phyloP scores from a whole-genome alignment of 2,888 invertebrate species.

The Xanthia icteritia region DNA sequence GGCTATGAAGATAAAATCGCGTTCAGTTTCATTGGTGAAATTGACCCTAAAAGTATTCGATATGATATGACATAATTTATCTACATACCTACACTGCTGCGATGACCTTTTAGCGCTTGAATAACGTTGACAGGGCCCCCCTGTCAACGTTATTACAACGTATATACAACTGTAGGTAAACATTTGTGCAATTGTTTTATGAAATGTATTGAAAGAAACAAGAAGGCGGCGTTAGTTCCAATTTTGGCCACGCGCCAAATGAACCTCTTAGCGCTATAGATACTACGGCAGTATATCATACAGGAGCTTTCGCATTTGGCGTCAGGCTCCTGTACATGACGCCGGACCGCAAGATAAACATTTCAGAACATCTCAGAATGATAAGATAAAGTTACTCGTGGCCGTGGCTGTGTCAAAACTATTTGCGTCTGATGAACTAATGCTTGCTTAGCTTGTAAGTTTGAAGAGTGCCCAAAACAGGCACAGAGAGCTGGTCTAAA shows the following conservation, averaged over 20 bases:
- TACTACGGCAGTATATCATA: not conserved
- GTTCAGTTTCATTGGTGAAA: too few relatives aligned
- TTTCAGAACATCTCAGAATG: too few relatives aligned
- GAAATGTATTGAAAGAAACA: not conserved
- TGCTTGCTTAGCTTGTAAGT: too few relatives aligned
- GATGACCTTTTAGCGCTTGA: not conserved
- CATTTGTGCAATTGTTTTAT: not conserved
- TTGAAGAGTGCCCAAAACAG: not conserved
- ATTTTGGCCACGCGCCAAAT: too few relatives aligned
- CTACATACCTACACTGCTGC: not conserved
- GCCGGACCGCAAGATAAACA: too few relatives aligned
- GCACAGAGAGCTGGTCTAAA: not conserved
- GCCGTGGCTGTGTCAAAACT: not conserved
- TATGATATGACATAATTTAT: not conserved
- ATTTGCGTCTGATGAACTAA: too few relatives aligned
- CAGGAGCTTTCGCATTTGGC: not conserved
- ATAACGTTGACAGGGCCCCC: not conserved
- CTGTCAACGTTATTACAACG: too few relatives aligned
- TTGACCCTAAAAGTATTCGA: not conserved
- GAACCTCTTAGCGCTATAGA: too few relatives aligned
- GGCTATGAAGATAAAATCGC: conserved; percentile 13
- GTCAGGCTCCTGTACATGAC: too few relatives aligned
- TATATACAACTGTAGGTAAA: not conserved
- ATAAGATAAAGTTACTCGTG: too few relatives aligned
- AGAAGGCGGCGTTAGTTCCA: too few relatives aligned